Base-by-base conservation (phyloP, 2,113 vertebrate species). In the Gopherus flavomarginatus region DNA sequence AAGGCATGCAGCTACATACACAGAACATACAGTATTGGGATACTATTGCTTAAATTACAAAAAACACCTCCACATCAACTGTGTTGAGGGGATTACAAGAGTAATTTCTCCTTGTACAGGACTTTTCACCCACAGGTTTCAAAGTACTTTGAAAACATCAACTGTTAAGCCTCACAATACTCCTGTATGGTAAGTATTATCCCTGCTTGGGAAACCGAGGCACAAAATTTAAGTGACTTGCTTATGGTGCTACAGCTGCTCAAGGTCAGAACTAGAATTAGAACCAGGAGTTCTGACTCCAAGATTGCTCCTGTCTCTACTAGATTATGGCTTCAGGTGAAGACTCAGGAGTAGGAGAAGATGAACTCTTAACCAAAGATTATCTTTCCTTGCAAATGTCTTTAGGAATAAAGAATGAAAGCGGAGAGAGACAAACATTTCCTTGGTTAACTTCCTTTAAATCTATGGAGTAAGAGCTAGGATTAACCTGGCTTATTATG, bases 211-310 rank as follows among this genome's bases (percentile, higher is more conserved):
- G 49, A 86, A 89, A 97, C 81, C 0, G 0, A 31, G 38, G n/a
- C 69, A 94, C 95, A 92, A 96, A 94, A 96, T 83, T 83, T 94
- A 90, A 65, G 89, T 97, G 96, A 4, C 91, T 26, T 85, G 42
- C 42, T 6, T 94, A 92, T 92, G 93, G 38, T 83, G 59, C 93
- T 16, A 4, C 85, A 86, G 91, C 83, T 95, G 89, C 88, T 95
- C 96, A 86, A 69, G 2, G 0, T 95, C 85, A 93, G 91, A 96
- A 94, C 82, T 0, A 14, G 91, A 90, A 96, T 89, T 96, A 93
- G 86, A 94, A 94, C 94, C 69, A 87, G 84, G 93, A 2, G 2
- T 54, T 69, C 89, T 88, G 88, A 90, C 81, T 94, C 87, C 88
- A 88, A 44, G 82, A 93, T 82, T 62, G 4, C 82, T 86, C 80